These are phyloP conservation scores for Trichogramma evanescens DNA, from an alignment of 2,888 invertebrate species.

Conservation along the genomic window DNA sequence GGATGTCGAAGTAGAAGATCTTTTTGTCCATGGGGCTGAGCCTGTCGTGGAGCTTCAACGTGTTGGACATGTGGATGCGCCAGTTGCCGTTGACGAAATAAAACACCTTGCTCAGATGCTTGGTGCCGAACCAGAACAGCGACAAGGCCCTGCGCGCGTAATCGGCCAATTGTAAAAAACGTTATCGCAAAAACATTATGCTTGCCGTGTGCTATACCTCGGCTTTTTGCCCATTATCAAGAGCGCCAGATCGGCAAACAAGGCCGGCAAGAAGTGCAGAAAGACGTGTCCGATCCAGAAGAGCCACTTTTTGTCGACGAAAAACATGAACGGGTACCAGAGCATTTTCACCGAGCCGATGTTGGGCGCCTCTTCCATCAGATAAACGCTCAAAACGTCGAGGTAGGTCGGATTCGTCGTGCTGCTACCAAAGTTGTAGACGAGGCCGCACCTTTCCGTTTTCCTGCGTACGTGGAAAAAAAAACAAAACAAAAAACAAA, in stretches of 20 bases:
- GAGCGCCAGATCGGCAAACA: constrained; percentile 24
- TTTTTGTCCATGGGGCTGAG: constrained; percentile 26
- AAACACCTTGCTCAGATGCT: neutral
- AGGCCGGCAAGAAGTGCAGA: constrained; percentile 30
- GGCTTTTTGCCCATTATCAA: constrained; percentile 29
- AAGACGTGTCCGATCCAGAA: constrained; percentile 24
- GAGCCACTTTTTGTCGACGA: constrained; percentile 6
- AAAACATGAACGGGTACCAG: constrained; percentile 21
- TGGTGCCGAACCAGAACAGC: neutral
- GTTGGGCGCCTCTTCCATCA: constrained; percentile 1
- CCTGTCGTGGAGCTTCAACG: constrained; percentile 24
- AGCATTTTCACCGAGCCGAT: constrained; percentile 24
- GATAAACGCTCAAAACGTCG: neutral
- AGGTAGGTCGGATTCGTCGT: constrained; percentile 53
- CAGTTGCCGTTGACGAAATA: constrained; percentile 23
- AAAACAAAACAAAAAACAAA: neutral
- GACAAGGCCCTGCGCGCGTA: constrained; percentile 3
- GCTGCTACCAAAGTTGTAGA: constrained; percentile 82
- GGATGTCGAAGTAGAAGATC: constrained; percentile 30
- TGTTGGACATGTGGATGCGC: constrained; percentile 25
- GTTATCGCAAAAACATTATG: neutral
- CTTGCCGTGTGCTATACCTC: constrained; percentile 21
- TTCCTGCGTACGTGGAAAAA: constrained; percentile 14
- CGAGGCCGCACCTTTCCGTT: constrained; percentile 43
- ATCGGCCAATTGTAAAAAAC: neutral